Evolutionary conservation across 2,888 invertebrate species (phyloP).

Genomic region (Mellilla xanthometata): DNA sequence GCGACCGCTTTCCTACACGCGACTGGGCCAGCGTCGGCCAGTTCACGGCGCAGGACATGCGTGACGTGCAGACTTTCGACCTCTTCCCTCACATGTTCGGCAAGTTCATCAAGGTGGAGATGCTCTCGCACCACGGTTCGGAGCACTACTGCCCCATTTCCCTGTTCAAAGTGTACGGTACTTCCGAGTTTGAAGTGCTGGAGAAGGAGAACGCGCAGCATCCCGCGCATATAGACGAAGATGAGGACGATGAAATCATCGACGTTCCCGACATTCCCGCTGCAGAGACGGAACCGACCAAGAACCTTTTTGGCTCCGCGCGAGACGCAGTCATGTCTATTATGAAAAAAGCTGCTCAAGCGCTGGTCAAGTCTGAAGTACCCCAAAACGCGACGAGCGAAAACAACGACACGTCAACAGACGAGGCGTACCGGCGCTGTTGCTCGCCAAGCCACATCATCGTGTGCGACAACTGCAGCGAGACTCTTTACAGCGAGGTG

Average conservation of each 20-base stretch:
- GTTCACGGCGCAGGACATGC: conserved; percentile 93
- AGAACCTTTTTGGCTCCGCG: conserved; percentile 92
- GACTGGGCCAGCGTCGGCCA: conserved; percentile 96
- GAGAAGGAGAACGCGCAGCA: conserved; percentile 90
- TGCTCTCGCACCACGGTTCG: conserved; percentile 96
- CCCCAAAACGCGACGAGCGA: conserved; percentile 83
- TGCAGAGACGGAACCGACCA: conserved; percentile 78
- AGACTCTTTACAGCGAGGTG: conserved; percentile 86
- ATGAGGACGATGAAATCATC: conserved; percentile 86
- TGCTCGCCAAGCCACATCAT: conserved; percentile 89
- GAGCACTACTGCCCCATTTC: conserved; percentile 99
- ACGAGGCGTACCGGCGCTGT: conserved; percentile 80
- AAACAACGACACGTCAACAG: conserved; percentile 69
- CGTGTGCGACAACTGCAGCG: conserved; percentile 89
- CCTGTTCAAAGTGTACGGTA: conserved; percentile 96
- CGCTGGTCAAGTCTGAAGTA: conserved; percentile 88
- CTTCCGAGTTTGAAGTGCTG: conserved; percentile 94
- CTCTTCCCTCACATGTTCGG: conserved; percentile 91
- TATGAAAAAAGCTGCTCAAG: conserved; percentile 95
- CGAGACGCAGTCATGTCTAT: conserved; percentile 95
- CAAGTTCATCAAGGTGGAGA: conserved; percentile 94
- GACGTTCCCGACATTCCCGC: conserved; percentile 78
- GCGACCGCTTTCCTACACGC: conserved; percentile 94
- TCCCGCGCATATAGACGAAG: conserved; percentile 84
- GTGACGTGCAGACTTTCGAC: conserved; percentile 93